These are phyloP conservation scores for Sebastes umbrosus DNA, from an alignment of 2,797 vertebrate species.

Conservation along the genomic window DNA sequence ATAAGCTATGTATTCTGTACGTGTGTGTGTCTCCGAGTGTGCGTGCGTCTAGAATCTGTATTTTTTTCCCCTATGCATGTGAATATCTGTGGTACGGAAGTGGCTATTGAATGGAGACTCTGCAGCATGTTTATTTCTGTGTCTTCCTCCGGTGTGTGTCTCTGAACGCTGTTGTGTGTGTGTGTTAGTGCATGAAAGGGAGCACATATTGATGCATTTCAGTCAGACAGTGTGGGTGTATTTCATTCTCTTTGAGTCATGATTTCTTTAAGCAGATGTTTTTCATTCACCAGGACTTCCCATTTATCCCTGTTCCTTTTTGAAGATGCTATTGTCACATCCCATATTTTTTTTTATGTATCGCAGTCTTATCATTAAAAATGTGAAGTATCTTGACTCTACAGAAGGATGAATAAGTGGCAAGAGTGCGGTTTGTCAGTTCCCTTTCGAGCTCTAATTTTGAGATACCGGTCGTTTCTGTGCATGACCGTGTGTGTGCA, in stretches of 20 bases:
- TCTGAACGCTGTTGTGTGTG: slow-evolving; percentile 51
- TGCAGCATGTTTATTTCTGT: slow-evolving; percentile 77
- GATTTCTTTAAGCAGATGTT: slow-evolving; percentile 66
- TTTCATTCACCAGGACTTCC: slow-evolving; percentile 65
- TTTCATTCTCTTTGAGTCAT: slow-evolving; percentile 77
- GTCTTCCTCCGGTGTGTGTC: slow-evolving; percentile 56
- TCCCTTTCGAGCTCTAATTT: slow-evolving; percentile 29
- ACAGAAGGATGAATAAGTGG: slow-evolving; percentile 24
- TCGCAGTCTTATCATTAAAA: slow-evolving; percentile 31
- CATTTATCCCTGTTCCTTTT: slow-evolving; percentile 36
- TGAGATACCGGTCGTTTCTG: slow-evolving; percentile 35
- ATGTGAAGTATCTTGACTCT: slow-evolving; percentile 38
- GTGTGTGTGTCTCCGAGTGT: slow-evolving; percentile 23
- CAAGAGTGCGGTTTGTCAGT: slow-evolving; percentile 33
- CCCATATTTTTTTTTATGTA: slow-evolving; percentile 19
- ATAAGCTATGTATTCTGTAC: slow-evolving; percentile 75
- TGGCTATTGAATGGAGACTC: slow-evolving; percentile 66
- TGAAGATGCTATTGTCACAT: slow-evolving; percentile 33
- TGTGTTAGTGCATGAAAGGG: slow-evolving; percentile 58
- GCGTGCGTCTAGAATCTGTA: slow-evolving; percentile 39
- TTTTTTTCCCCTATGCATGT: slow-evolving; percentile 46
- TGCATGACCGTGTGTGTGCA: slow-evolving; percentile 36
- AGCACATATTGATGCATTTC: slow-evolving; percentile 76
- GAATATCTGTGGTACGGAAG: slow-evolving; percentile 51
- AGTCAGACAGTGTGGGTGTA: slow-evolving; percentile 80